Evolutionary conservation across 2,888 invertebrate species (phyloP).

Genomic region (Eupithecia abbreviata): DNA sequence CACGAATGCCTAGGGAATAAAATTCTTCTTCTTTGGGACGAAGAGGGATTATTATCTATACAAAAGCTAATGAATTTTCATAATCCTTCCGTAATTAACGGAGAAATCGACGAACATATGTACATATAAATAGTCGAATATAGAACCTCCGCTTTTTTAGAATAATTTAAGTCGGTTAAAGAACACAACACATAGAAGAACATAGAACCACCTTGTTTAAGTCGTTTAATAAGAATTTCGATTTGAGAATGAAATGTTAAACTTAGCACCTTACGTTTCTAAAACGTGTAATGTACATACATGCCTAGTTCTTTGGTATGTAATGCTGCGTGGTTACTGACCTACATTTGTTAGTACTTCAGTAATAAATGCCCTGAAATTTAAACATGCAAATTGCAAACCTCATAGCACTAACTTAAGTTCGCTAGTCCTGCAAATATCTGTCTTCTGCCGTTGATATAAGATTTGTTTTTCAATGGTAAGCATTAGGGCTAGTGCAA

Average conservation of each 20-base stretch:
- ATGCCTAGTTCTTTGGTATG: conserved; percentile 1
- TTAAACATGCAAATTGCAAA: conserved; percentile 28
- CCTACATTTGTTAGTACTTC: conserved; percentile 40
- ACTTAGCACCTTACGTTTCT: background rate
- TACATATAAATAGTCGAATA: too few species aligned
- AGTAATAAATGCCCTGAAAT: conserved; percentile 37
- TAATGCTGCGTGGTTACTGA: conserved; percentile 30
- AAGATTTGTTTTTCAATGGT: conserved; percentile 12
- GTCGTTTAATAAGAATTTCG: background rate
- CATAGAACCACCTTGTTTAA: too few species aligned
- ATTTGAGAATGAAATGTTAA: background rate
- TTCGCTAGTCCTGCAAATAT: background rate
- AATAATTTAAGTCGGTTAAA: too few species aligned
- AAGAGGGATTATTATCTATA: too few species aligned
- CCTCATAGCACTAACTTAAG: background rate
- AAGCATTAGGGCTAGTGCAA: background rate
- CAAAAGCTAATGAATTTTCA: too few species aligned
- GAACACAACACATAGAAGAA: too few species aligned
- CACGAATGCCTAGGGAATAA: too few species aligned
- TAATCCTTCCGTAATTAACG: too few species aligned
- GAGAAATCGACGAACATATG: too few species aligned
- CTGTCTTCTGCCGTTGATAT: conserved; percentile 16
- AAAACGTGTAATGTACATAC: background rate
- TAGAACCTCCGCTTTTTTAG: too few species aligned
- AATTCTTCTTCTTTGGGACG: too few species aligned